phyloP scores from a whole-genome alignment of 2,797 vertebrate genomes.

The Argyrosomus regius region DNA sequence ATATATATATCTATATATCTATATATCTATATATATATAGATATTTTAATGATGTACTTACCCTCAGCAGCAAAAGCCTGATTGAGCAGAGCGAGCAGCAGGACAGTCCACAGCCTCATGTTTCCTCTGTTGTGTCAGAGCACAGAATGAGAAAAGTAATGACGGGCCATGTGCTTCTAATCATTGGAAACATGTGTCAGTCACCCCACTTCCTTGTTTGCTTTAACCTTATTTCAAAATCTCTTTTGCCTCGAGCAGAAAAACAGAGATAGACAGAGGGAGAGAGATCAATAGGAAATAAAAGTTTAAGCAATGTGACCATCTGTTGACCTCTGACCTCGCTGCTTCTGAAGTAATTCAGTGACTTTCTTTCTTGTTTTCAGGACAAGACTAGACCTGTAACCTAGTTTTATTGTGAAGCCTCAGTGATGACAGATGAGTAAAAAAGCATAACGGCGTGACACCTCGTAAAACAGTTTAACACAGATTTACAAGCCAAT shows the following conservation, averaged over 20 bases:
- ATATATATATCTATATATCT: too few relatives aligned
- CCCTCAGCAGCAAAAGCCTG: constrained; percentile 69
- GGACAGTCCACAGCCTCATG: constrained; percentile 71
- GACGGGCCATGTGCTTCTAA: constrained; percentile 58
- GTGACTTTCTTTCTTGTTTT: neutral
- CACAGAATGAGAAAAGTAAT: constrained; percentile 57
- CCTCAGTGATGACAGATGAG: neutral
- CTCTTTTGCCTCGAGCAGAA: constrained; percentile 42
- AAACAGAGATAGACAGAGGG: constrained; percentile 34
- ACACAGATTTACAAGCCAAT: neutral
- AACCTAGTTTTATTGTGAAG: neutral
- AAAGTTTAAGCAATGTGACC: constrained; percentile 14
- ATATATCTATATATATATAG: too few relatives aligned
- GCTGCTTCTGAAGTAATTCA: neutral
- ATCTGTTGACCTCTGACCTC: constrained; percentile 2
- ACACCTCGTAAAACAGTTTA: neutral
- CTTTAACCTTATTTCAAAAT: constrained; percentile 65
- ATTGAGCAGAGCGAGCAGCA: constrained; percentile 73
- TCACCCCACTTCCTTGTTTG: constrained; percentile 77
- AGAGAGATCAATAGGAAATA: constrained; percentile 39
- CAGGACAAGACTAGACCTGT: neutral
- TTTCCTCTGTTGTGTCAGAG: constrained; percentile 54
- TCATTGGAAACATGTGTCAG: constrained; percentile 80
- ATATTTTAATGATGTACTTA: constrained; percentile 63
- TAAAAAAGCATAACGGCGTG: neutral